These are phyloP conservation scores for Pseudorasbora parva DNA, from an alignment of 2,113 vertebrate genomes.

Conservation along the genomic window DNA sequence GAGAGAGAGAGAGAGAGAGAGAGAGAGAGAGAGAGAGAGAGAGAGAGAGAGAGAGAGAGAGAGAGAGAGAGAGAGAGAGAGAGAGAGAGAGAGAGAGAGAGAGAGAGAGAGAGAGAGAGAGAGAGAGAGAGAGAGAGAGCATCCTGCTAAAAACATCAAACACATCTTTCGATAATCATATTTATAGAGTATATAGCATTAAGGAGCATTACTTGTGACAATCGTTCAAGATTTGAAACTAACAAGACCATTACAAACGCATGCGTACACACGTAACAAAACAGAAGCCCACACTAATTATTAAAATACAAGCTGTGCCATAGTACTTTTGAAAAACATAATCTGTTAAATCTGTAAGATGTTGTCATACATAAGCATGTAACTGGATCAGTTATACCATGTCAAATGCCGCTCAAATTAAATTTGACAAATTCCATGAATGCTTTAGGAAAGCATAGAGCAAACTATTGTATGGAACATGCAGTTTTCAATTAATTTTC, in stretches of 20 bases:
- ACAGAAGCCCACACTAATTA: neutral
- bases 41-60: conserved; percentile 18
- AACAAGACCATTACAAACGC: neutral
- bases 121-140: conserved; percentile 4
- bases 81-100: conserved; percentile 12
- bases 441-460: conserved; percentile 19
- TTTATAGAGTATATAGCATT: neutral
- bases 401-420: conserved; percentile 26
- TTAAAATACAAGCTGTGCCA: neutral
- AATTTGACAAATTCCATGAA: conserved; percentile 43
- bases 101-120: conserved; percentile 28
- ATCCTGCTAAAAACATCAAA: conserved; percentile 8
- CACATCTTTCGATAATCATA: neutral
- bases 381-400: conserved; percentile 36
- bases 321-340: neutral
- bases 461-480: conserved; percentile 32
- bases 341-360: conserved; percentile 40
- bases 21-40: conserved; percentile 2
- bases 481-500: conserved; percentile 36
- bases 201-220: neutral
- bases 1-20: conserved; percentile 20
- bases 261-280: neutral
- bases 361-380: conserved; percentile 34
- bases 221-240: neutral
- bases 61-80: conserved; percentile 20